Evolutionary conservation across 2,888 invertebrate genomes (phyloP).

Genomic region (Aromia moschata): DNA sequence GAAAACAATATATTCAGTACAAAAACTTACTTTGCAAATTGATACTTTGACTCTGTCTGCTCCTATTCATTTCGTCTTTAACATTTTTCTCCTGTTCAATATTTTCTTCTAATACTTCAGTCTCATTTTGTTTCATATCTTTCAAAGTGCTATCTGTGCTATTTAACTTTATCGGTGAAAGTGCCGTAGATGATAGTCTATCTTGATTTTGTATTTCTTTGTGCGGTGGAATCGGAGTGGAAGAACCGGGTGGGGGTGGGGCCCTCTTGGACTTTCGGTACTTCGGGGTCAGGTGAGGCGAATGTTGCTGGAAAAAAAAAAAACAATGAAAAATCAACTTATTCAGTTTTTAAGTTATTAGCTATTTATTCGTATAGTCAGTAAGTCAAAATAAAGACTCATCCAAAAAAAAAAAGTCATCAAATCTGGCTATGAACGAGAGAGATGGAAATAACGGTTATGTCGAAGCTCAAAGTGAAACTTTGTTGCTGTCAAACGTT

Average conservation of each 20-base stretch:
- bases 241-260: constrained; percentile 65
- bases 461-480: too few species aligned
- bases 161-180: constrained; percentile 31
- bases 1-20: too few species aligned
- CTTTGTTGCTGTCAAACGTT: too few species aligned
- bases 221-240: constrained; percentile 45
- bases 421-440: too few species aligned
- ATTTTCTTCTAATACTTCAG: constrained; percentile 13
- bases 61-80: constrained; percentile 70
- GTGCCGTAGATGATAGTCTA: constrained; percentile 3
- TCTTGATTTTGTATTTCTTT: constrained; percentile 7
- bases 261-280: constrained; percentile 73
- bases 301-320: constrained; percentile 51
- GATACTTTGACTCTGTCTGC: constrained; percentile 60
- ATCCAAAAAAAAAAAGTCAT: too few species aligned
- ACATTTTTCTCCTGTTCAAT: constrained; percentile 63
- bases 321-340: constrained; percentile 23
- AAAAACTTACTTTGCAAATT: constrained; percentile 39
- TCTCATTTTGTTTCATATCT: not conserved
- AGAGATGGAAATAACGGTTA: too few species aligned
- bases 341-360: too few species aligned
- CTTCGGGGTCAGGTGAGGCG: constrained; percentile 64
- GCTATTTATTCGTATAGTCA: too few species aligned
- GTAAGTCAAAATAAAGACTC: too few species aligned
- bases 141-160: constrained; percentile 1